Evolutionary conservation across 92 coral and sea anemone genomes (phyloP).

Genomic region (Phenganax stokvisi): DNA sequence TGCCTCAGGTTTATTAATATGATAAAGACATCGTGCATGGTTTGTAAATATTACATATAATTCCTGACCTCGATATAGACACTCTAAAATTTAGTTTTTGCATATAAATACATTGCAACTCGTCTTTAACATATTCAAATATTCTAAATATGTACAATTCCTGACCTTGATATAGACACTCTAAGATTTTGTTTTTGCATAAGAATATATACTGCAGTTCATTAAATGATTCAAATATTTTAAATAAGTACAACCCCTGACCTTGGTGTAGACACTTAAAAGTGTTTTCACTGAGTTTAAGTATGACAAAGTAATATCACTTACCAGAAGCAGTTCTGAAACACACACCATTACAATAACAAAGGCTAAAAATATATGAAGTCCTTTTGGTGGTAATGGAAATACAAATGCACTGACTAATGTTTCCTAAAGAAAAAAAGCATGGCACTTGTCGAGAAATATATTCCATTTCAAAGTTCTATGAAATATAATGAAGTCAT

Average conservation of each 20-base stretch:
- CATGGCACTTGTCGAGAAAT: neutral
- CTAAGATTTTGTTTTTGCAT: too few species aligned
- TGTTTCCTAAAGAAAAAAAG: constrained; percentile 61
- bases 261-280: too few species aligned
- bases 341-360: constrained; percentile 73
- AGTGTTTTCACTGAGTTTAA: too few species aligned
- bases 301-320: constrained; percentile 1
- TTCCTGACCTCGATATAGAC: too few species aligned
- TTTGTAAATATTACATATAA: too few species aligned
- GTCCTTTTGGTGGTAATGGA: constrained; percentile 70
- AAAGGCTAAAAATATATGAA: constrained; percentile 64
- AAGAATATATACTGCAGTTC: too few species aligned
- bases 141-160: neutral
- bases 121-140: neutral
- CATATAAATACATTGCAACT: too few species aligned
- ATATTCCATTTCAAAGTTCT: neutral
- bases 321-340: constrained; percentile 80
- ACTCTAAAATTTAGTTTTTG: too few species aligned
- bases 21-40: too few species aligned
- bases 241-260: too few species aligned
- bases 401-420: constrained; percentile 74
- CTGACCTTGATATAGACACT: neutral
- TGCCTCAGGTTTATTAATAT: too few species aligned
- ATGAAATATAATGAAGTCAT: neutral
- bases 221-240: too few species aligned